These are phyloP conservation scores for Papilio demoleus DNA, from an alignment of 2,888 invertebrate genomes.

Conservation along the genomic window DNA sequence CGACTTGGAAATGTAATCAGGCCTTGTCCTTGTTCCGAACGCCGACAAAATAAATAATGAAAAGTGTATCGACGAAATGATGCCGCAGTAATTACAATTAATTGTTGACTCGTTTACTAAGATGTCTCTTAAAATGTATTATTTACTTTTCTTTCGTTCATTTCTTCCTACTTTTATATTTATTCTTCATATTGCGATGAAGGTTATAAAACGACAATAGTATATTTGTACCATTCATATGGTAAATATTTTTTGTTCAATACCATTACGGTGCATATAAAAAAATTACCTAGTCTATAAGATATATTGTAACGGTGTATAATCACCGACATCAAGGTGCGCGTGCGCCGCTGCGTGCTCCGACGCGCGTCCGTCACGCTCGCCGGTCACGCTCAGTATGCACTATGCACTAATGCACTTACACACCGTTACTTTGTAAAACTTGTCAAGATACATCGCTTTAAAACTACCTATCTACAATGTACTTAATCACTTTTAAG, in stretches of 20 bases:
- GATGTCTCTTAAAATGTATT: conserved; percentile 24
- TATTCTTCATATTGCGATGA: background rate
- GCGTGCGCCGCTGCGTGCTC: conserved; percentile 47
- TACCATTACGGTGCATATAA: background rate
- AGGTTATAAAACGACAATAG: too few species aligned
- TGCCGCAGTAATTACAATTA: conserved; percentile 24
- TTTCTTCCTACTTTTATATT: background rate
- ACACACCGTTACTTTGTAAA: conserved; percentile 36
- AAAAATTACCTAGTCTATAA: background rate
- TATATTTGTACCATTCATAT: too few species aligned
- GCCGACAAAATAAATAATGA: conserved; percentile 49
- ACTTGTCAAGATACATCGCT: background rate
- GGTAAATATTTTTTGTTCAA: background rate
- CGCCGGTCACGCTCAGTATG: conserved; percentile 53
- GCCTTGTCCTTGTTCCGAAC: conserved; percentile 50
- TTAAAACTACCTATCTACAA: background rate
- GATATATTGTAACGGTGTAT: background rate
- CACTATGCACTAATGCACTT: conserved; percentile 42
- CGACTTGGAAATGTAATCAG: conserved; percentile 80
- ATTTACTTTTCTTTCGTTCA: too few species aligned
- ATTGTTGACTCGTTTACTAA: conserved; percentile 27
- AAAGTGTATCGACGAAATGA: conserved; percentile 45
- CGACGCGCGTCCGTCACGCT: conserved; percentile 52
- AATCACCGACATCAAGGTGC: conserved; percentile 43
- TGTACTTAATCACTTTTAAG: background rate